Percentiles rank a stretch among this genome's conserved stretches.
Conservation (phyloP, 2,888 invertebrate genomes). For the Colostygia pectinataria region DNA sequence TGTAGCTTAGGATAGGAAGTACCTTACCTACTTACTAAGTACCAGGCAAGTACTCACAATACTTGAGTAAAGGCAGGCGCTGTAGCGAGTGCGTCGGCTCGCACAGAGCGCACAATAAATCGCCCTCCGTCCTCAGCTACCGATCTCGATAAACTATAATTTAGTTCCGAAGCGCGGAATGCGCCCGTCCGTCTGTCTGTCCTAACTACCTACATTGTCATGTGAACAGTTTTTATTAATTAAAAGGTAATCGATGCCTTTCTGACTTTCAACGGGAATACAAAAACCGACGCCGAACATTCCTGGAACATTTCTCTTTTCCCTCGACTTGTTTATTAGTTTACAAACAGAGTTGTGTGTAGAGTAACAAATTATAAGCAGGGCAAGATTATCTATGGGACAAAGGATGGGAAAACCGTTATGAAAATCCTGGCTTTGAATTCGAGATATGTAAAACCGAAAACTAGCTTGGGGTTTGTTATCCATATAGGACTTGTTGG, state of each 20-base stretch:
- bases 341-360: not conserved
- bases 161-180: constrained; percentile 52
- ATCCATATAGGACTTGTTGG: no score
- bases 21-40: no score
- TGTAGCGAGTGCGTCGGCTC: not conserved
- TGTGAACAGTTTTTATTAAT: constrained; percentile 26
- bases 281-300: constrained; percentile 14
- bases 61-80: constrained; percentile 1
- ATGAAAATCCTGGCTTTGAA: no score
- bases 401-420: no score
- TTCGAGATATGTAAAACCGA: no score
- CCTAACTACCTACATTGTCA: constrained; percentile 13
- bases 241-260: constrained; percentile 28
- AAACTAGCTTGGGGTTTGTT: no score
- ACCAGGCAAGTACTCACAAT: no score
- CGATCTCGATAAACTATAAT: constrained; percentile 64
- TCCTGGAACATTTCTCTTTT: constrained; percentile 11
- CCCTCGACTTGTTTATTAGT: constrained; percentile 2
- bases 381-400: no score
- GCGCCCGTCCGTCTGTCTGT: constrained; percentile 22
- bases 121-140: constrained; percentile 37
- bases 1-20: no score
- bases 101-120: constrained; percentile 4
- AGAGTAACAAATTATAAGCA: no score
- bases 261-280: constrained; percentile 14